Evolutionary conservation across 1,140 invertebrate species (phyloP), one percentile per base, ranked within the genome.

Genomic region (Scaptomyza hsui): DNA sequence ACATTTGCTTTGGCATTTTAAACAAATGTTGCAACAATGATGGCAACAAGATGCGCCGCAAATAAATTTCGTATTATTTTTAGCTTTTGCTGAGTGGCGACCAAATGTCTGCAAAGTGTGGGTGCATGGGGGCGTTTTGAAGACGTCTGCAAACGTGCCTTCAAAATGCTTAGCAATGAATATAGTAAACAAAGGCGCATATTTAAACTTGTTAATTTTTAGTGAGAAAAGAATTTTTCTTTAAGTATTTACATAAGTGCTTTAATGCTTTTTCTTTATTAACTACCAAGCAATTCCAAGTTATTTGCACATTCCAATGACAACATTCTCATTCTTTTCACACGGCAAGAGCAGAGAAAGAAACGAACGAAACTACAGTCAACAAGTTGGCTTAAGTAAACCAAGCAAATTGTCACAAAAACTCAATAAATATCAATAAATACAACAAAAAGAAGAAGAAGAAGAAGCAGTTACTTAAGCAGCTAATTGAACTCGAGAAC

Each of bases 361-460:
- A 29, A 19, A 2, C 9, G 19, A 1, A n/a, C 1, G 18, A 4
- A 44, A 41, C 13, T 21, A 6, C 4, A 45, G 19, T 29, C 15
- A 49, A 55, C 21, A 18, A 24, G 24, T 52, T 29, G 42, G 9
- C 53, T 44, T 16, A 15, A 57, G 59, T 55, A 63, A 63, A 29
- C 16, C 5, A 39, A 41, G 42, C 70, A 74, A 74, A 70, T 65
- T 69, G 52, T 48, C 69, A 72, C 80, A 49, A 73, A 29, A 75
- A 81, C 86, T 86, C 81, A 86, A 86, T 86, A 75, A 86, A 85
- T 85, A 85, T 86, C 65, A 78, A 78, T 78, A 76, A 73, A 78
- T 78, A 51, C 6, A 37, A 57, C 32, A 51, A 61, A n/a, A 45
- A 3, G 1, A 21, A 21, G n/a, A 2, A 21, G 21, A 26, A 26